A percentile compares a stretch with the other conserved stretches of the same genome.
Conservation (phyloP, 35 echinoderm and acorn worm genomes). For the Antedon bifida region DNA sequence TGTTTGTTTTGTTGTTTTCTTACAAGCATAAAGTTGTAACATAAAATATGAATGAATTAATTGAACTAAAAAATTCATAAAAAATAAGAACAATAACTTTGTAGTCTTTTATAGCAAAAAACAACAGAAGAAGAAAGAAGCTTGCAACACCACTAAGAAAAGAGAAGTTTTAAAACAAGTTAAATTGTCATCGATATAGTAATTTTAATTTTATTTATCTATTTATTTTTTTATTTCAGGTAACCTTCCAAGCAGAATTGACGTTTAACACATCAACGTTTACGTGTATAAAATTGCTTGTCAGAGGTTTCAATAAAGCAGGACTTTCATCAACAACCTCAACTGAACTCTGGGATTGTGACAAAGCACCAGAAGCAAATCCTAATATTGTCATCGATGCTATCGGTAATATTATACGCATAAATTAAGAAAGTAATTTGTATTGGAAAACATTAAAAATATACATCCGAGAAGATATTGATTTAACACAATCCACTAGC, state of each 20-base stretch:
- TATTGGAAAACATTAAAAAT: not conserved
- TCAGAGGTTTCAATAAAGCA: slow-evolving; percentile 20
- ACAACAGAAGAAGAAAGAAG: too few species aligned
- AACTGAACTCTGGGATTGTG: not conserved
- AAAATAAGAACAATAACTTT: too few species aligned
- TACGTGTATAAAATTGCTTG: not conserved
- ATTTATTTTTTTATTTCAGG: not conserved
- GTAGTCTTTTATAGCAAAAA: too few species aligned
- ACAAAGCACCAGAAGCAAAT: not conserved
- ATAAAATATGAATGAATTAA: not conserved
- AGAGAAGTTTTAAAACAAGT: not conserved
- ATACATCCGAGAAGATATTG: not conserved
- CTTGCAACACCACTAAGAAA: not conserved
- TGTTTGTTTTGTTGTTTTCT: too few species aligned
- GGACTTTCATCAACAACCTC: slow-evolving; percentile 2
- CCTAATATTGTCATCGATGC: slow-evolving; percentile 20
- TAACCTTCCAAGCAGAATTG: not conserved
- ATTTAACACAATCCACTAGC: too few species aligned
- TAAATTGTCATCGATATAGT: not conserved
- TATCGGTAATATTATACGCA: not conserved
- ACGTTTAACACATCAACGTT: not conserved
- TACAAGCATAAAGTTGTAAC: too few species aligned
- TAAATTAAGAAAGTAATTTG: not conserved
- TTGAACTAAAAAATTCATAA: not conserved
- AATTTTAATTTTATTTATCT: not conserved